phyloP scores from a whole-genome alignment of 2,888 invertebrate species.

The Lepidonotus clava region DNA sequence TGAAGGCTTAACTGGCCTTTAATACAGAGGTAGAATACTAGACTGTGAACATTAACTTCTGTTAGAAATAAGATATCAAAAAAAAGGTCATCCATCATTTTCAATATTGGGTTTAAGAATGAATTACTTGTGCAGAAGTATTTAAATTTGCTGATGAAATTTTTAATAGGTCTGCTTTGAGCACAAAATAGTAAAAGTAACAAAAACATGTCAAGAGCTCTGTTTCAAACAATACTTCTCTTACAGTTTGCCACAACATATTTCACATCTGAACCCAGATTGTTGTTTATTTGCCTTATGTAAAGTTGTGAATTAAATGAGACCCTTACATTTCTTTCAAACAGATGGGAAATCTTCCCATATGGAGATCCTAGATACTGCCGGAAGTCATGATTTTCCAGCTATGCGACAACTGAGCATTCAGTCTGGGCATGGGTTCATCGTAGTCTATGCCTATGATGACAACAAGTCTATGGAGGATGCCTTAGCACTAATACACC shows the following conservation, averaged over 20 bases:
- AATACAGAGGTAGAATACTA: too few relatives aligned
- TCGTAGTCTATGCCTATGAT: conserved; percentile 78
- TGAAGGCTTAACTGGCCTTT: too few relatives aligned
- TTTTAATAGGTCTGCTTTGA: neutral
- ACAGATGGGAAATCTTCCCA: neutral
- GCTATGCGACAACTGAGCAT: conserved; percentile 79
- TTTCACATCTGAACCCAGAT: too few relatives aligned
- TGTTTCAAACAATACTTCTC: neutral
- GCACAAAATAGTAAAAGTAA: neutral
- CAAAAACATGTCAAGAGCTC: neutral
- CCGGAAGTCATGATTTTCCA: conserved; percentile 79
- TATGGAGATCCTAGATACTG: conserved; percentile 77
- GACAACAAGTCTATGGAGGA: conserved; percentile 74
- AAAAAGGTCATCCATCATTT: too few relatives aligned
- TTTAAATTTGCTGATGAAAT: too few relatives aligned
- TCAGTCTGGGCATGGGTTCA: conserved; percentile 76
- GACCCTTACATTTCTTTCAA: neutral
- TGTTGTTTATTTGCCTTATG: neutral
- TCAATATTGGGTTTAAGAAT: too few relatives aligned
- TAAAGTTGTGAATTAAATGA: too few relatives aligned
- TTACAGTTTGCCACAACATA: too few relatives aligned
- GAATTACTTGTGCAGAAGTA: too few relatives aligned
- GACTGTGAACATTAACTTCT: too few relatives aligned
- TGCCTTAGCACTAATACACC: conserved; percentile 68
- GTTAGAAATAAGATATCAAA: too few relatives aligned